Conservation (phyloP, 2,888 invertebrate species). For the Rhogogaster chlorosoma region DNA sequence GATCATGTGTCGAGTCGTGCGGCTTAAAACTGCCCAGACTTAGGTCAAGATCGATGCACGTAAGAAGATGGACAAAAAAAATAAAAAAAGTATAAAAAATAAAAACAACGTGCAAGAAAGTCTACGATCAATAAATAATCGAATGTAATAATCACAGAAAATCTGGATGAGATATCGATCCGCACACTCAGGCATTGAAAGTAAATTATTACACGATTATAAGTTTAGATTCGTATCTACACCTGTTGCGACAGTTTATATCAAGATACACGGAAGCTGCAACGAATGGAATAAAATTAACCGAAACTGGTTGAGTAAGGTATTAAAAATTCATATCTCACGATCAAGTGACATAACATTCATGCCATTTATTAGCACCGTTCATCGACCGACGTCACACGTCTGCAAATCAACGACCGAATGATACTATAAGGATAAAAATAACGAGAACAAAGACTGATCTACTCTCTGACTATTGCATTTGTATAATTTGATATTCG, state of each 20-base stretch:
- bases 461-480: not conserved
- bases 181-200: not conserved
- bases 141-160: not conserved
- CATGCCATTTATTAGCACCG: not conserved
- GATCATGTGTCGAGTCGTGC: not conserved
- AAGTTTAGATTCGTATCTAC: not conserved
- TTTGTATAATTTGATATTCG: not conserved
- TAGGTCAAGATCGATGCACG: constrained; percentile 38
- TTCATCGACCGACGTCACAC: not conserved
- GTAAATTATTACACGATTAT: not conserved
- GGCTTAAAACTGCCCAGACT: not conserved
- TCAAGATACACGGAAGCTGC: not conserved
- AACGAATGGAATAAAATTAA: not conserved
- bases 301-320: not conserved
- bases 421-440: not conserved
- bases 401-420: not conserved
- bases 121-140: not conserved
- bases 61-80: not conserved
- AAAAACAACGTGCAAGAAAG: not conserved
- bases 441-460: not conserved
- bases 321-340: not conserved
- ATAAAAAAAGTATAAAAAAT: not conserved
- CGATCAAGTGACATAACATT: not conserved
- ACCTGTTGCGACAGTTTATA: not conserved
- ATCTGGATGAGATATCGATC: not conserved